Percentiles rank a stretch among this genome's conserved stretches.
Evolutionary conservation across 2,888 invertebrate species (phyloP).

Genomic region (Oasisia sp.): DNA sequence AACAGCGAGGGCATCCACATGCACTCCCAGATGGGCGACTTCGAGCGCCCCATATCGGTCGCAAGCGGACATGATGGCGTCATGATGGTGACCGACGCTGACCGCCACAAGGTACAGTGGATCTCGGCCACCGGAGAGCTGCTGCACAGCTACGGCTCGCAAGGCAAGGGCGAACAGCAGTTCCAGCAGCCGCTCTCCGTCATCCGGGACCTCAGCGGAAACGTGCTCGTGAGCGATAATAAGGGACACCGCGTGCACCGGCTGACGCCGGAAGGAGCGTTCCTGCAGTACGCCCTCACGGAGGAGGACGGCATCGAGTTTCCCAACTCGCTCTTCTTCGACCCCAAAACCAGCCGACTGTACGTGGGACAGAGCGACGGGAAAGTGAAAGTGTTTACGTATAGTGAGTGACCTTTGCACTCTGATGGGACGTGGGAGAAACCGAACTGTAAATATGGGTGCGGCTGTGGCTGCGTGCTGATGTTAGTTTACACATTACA

Average conservation of each 20-base stretch:
- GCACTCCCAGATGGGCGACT: background rate
- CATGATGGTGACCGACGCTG: background rate
- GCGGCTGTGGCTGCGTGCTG: no score
- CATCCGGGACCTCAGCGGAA: background rate
- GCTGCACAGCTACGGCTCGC: background rate
- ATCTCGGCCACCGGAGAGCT: background rate
- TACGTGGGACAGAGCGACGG: background rate
- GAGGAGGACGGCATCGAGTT: constrained; percentile 13
- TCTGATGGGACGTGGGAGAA: no score
- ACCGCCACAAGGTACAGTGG: background rate
- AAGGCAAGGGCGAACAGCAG: background rate
- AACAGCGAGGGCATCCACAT: background rate
- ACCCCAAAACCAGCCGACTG: background rate
- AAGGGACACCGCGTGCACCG: background rate
- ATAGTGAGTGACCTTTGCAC: background rate
- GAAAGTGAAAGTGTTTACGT: background rate
- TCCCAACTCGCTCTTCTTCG: background rate
- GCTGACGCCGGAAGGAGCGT: background rate
- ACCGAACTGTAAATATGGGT: no score
- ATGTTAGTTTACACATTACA: no score
- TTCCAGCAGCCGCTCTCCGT: background rate
- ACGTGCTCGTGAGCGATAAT: constrained; percentile 10
- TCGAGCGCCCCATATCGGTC: background rate
- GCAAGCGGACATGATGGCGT: background rate
- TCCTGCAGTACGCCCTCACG: background rate